Evolutionary conservation across 2,888 invertebrate species (phyloP), one percentile per base, ranked within the genome.

Genomic region (Hybos culiciformis): DNA sequence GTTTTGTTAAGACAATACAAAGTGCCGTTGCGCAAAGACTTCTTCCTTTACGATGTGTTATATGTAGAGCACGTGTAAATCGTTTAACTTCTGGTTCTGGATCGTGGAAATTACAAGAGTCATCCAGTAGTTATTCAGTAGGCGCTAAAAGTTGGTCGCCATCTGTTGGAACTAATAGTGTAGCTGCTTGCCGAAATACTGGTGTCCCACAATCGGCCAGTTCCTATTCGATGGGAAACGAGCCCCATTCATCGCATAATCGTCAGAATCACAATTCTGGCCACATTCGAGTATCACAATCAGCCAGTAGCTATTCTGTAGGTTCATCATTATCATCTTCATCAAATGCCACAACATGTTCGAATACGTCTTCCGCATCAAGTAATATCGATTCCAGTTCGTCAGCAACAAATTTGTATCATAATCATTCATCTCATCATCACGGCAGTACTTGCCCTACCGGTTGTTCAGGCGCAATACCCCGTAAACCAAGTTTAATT

Each of bases 1-100:
- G 94, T 69, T 94, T 96, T 71, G 92, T 96, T 52, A 93, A 92
- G 72, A 96, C 94, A 53, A 94, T 96, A 60, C 94, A 94, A 71
- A 90, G 91, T 75, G 93, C 94, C 1, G 92, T 94, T 49, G 87
- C 88, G 41, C 92, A 93, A 66, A 76, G 93, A 46, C 73, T 91
- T 54, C 71, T 94, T 60, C 94, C 94, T 12, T 72, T 94, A 46
- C 78, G 92, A 52, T 94, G 94, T 64, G 93, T 94, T 61, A 88
- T 94, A 61, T 94, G 94, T 65, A 75, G 93, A 11, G 66, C 66
- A 2, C 57, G 67, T 3, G 66, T 67, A 4, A 66, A 66, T 54
- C 58, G 66, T 3, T 50, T 67, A 26, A 66, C 65, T 34, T 66
- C 67, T 8, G 62, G 63, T 21, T 65, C 66, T 43, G 67, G 66